Conservation (phyloP, 2,797 vertebrate species). For the Macroramphosus scolopax region DNA sequence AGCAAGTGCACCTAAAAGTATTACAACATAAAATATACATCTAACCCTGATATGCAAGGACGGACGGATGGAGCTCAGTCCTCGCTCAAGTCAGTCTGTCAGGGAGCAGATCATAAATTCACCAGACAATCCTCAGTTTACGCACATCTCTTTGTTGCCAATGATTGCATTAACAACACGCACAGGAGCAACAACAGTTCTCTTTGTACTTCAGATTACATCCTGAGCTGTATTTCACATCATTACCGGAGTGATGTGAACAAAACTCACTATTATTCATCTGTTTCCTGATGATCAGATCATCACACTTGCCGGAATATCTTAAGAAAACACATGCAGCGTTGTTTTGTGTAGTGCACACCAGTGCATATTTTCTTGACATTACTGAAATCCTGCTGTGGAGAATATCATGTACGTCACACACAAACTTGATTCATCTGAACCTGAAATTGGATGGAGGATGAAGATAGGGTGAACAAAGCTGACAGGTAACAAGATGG, state of each 20-base stretch:
- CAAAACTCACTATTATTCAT: constrained; percentile 23
- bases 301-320: constrained; percentile 15
- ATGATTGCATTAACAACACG: constrained; percentile 45
- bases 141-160: constrained; percentile 47
- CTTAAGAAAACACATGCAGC: constrained; percentile 17
- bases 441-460: constrained; percentile 59
- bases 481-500: constrained; percentile 66
- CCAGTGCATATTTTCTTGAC: constrained; percentile 25
- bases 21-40: constrained; percentile 55
- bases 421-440: constrained; percentile 44
- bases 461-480: constrained; percentile 62
- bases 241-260: constrained; percentile 28
- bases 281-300: constrained; percentile 18
- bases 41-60: constrained; percentile 42
- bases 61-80: constrained; percentile 24
- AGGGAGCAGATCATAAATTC: constrained; percentile 50
- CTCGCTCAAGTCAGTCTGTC: constrained; percentile 26
- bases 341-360: constrained; percentile 17
- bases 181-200: constrained; percentile 17
- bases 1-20: constrained; percentile 46
- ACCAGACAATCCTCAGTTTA: constrained; percentile 48
- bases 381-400: constrained; percentile 21
- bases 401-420: constrained; percentile 23
- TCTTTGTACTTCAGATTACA: constrained; percentile 35
- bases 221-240: constrained; percentile 27